These are phyloP conservation scores for Gavialis gangeticus DNA, from an alignment of 2,113 vertebrate species.

Conservation along the genomic window DNA sequence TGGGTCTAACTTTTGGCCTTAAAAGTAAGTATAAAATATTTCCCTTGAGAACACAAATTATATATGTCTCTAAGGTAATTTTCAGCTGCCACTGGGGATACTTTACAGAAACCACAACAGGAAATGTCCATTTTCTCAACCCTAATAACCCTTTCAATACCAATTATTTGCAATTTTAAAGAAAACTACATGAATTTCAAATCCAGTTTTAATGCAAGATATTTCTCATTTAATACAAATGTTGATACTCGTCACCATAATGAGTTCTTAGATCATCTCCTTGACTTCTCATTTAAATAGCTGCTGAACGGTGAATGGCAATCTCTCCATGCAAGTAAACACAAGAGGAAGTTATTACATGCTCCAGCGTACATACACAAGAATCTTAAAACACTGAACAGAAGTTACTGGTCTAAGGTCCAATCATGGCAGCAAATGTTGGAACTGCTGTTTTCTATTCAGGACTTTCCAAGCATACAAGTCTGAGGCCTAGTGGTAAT, in stretches of 20 bases:
- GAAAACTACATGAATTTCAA: constrained; percentile 51
- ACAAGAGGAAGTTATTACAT: background rate
- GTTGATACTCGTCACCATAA: background rate
- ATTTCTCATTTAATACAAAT: background rate
- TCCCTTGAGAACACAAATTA: constrained; percentile 65
- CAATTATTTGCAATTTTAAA: constrained; percentile 59
- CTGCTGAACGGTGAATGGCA: background rate
- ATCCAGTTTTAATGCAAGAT: constrained; percentile 10
- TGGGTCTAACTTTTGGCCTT: constrained; percentile 52
- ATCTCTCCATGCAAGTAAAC: background rate
- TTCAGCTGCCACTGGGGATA: constrained; percentile 60
- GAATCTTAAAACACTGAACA: background rate
- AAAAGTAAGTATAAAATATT: constrained; percentile 62
- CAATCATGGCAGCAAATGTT: background rate
- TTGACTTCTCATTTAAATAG: background rate
- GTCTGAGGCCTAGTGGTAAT: background rate
- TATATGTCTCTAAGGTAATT: constrained; percentile 52
- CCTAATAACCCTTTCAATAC: constrained; percentile 62
- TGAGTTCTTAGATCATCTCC: background rate
- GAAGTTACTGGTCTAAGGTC: background rate
- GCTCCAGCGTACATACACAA: background rate
- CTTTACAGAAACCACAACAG: constrained; percentile 71
- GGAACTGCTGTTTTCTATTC: background rate
- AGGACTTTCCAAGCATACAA: background rate
- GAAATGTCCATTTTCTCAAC: constrained; percentile 79